Percentiles rank a stretch among this genome's conserved stretches.
phyloP scores from a whole-genome alignment of 2,888 invertebrate species.

The Amphiduros pacificus region DNA sequence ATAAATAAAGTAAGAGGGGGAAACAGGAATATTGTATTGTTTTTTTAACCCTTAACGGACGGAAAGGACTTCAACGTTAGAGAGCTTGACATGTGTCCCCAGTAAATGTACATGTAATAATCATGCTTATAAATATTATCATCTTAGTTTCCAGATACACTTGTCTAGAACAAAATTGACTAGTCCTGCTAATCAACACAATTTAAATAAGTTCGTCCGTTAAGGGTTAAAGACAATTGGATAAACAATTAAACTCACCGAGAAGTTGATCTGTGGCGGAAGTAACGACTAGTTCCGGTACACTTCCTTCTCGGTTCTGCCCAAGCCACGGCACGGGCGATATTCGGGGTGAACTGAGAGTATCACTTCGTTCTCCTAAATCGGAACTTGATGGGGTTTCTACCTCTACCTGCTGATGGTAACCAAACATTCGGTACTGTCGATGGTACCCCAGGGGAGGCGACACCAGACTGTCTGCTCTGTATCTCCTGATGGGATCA shows the following conservation, averaged over 20 bases:
- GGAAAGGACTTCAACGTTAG: no score
- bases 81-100: no score
- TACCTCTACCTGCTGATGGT: slow-evolving; percentile 6
- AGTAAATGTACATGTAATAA: no score
- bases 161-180: no score
- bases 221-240: no score
- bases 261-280: slow-evolving; percentile 8
- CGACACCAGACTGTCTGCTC: slow-evolving; percentile 18
- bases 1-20: no score
- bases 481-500: slow-evolving; percentile 9
- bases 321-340: slow-evolving; percentile 31
- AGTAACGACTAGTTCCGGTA: slow-evolving; percentile 24
- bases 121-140: no score
- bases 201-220: no score
- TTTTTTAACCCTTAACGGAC: no score
- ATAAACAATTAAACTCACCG: slow-evolving; percentile 2
- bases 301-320: slow-evolving; percentile 5
- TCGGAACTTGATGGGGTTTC: slow-evolving; percentile 20
- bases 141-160: no score
- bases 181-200: no score
- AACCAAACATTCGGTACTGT: slow-evolving; percentile 10
- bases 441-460: slow-evolving; percentile 15
- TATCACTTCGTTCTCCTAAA: slow-evolving; percentile 28
- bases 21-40: no score
- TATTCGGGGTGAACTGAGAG: slow-evolving; percentile 27